These are phyloP conservation scores for Caenorhabditis briggsae DNA, from an alignment of 1,140 invertebrate species.

Conservation along the genomic window DNA sequence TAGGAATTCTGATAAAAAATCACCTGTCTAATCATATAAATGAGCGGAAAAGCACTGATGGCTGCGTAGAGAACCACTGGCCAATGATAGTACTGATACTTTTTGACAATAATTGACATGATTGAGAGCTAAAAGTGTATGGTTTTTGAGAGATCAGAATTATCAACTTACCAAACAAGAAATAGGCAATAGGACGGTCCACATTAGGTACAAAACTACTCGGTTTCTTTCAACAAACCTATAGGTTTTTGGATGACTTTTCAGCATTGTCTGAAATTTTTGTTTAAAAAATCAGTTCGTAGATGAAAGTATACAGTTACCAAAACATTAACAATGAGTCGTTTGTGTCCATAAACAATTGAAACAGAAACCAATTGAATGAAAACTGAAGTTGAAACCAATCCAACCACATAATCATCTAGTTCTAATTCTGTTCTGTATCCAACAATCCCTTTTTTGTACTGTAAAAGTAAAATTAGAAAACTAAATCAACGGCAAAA, in stretches of 20 bases:
- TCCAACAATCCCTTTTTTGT: neutral
- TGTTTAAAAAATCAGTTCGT: neutral
- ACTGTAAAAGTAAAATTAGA: neutral
- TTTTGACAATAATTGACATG: neutral
- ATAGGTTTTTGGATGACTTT: conserved; percentile 8
- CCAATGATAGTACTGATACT: neutral
- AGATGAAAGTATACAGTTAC: neutral
- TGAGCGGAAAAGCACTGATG: conserved; percentile 9
- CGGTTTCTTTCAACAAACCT: conserved; percentile 11
- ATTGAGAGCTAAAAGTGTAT: neutral
- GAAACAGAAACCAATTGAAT: conserved; percentile 29
- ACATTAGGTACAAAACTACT: neutral
- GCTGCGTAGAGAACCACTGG: neutral
- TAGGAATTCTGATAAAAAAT: neutral
- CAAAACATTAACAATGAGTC: neutral
- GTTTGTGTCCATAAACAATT: conserved; percentile 27
- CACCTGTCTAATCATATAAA: conserved; percentile 32
- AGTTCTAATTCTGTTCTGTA: neutral
- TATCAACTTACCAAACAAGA: neutral
- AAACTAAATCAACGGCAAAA: neutral
- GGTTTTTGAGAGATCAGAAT: neutral
- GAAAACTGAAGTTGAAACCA: conserved; percentile 21
- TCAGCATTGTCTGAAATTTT: conserved; percentile 22
- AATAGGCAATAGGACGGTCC: neutral
- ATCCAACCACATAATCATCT: conserved; percentile 18